Base-by-base conservation (phyloP, 2,888 invertebrate genomes). In the Cheilosia vernalis region DNA sequence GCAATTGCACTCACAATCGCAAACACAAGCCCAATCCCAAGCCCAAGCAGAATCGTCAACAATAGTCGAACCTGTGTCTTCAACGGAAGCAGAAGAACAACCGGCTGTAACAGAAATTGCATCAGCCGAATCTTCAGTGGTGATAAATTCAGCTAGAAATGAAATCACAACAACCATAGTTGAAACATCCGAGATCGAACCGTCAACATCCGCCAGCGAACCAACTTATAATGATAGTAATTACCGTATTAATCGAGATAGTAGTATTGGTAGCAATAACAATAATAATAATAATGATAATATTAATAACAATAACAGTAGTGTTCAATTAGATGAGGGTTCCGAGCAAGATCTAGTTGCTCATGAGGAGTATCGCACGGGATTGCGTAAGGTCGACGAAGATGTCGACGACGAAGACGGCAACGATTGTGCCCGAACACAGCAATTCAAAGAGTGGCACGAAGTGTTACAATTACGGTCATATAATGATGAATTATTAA, bases 401-500 rank as follows among this genome's bases (percentile, higher is more conserved):
- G 87, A 89, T 67, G 87, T 87, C 33, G 69, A 88, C 61, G 89
- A 88, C 58, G 88, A 88, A 44, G 87, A 88, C 37, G 88, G 89
- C 24, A 86, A 88, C 61, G 88, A 88, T 72, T 88, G 84, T 76
- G 87, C 85, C 9, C 85, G 87, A 56, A 86, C 88, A 47, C 90
- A 91, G 78, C 87, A 90, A 90, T 99, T 98, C 94, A 94, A 96
- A 88, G 97, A 98, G 93, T 99, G 98, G 98, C 96, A 98, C 92
- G 96, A 98, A 93, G 95, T 97, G 91, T 94, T 96, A 88, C 95
- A 95, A 88, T 93, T 94, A 90, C 93, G 94, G 90, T 95, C 96
- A 85, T 94, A 94, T 89, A 95, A 96, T 90, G 96, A 95, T 90
- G 96, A 96, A 91, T 93, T 94, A 90, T 95, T 98, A 91, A 95